Conservation (phyloP, 2,797 vertebrate species). For the Petrocephalus schoutedeni region DNA sequence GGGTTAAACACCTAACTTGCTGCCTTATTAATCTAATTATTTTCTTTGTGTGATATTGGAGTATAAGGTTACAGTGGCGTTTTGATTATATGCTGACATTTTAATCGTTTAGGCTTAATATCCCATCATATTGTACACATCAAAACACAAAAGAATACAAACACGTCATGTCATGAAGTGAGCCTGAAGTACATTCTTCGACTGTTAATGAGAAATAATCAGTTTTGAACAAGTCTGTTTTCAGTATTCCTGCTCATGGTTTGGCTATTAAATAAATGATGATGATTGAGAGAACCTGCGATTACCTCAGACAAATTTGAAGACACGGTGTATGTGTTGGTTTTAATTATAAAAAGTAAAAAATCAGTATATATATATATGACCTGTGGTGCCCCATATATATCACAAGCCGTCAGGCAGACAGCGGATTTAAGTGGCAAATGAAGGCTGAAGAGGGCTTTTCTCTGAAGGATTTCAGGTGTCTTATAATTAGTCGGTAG, state of each 20-base stretch:
- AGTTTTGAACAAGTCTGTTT: not conserved
- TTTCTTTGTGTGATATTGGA: not conserved
- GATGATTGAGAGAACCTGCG: not conserved
- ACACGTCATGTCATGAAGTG: not conserved
- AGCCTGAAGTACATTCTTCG: not conserved
- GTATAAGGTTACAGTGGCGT: not conserved
- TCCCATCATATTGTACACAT: not conserved
- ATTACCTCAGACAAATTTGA: not conserved
- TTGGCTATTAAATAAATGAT: not conserved
- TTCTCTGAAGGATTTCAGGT: not conserved
- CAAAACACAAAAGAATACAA: not conserved
- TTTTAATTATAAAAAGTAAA: not conserved
- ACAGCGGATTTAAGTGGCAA: not conserved
- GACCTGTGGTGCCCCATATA: not conserved
- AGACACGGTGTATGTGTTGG: not conserved
- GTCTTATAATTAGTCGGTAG: not conserved
- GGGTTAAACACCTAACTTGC: not conserved
- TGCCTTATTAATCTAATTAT: not conserved
- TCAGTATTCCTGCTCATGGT: not conserved
- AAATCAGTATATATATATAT: not conserved
- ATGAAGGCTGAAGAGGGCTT: not conserved
- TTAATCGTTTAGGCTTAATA: not conserved
- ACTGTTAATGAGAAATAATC: not conserved
- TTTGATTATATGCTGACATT: constrained; percentile 2
- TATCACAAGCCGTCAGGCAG: not conserved